These are phyloP conservation scores for Lycopodina hypogea DNA, from an alignment of 37 sponge, comb jelly and placozoan species.

Conservation along the genomic window DNA sequence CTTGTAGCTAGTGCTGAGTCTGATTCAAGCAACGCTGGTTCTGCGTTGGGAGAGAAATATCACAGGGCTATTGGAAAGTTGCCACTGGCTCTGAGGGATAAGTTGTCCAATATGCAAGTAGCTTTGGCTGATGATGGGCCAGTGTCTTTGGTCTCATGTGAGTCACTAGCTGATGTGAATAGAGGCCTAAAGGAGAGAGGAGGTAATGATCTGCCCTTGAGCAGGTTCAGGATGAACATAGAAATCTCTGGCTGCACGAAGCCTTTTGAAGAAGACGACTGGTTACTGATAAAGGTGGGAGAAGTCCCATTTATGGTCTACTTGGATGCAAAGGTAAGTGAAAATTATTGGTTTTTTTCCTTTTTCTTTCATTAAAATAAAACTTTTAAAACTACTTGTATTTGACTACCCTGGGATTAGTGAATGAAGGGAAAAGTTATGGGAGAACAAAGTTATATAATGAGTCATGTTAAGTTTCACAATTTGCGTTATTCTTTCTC, in stretches of 20 bases:
- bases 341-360: not conserved
- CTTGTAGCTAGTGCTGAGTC: slow-evolving; percentile 45
- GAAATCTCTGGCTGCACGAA: slow-evolving; percentile 61
- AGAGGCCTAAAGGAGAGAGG: slow-evolving; percentile 30
- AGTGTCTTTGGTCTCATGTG: slow-evolving; percentile 55
- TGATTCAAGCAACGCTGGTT: not conserved
- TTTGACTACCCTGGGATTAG: no score
- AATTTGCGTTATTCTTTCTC: no score
- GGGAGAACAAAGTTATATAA: no score
- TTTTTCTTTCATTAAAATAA: not conserved
- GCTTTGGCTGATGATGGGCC: slow-evolving; percentile 69
- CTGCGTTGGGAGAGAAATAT: not conserved
- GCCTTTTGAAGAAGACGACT: slow-evolving; percentile 78
- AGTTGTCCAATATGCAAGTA: slow-evolving; percentile 41
- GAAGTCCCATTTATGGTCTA: slow-evolving; percentile 63
- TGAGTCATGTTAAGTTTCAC: no score
- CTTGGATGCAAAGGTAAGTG: slow-evolving; percentile 47
- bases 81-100: slow-evolving; percentile 34
- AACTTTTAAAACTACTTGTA: not conserved
- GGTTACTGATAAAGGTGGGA: slow-evolving; percentile 73
- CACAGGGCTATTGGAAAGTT: slow-evolving; percentile 20
- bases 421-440: no score
- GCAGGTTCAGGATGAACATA: slow-evolving; percentile 79
- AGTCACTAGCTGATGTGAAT: slow-evolving; percentile 76
- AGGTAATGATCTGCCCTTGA: slow-evolving; percentile 54